A percentile compares a stretch with the other conserved stretches of the same genome.
phyloP scores from a whole-genome alignment of 2,113 vertebrate species.

The Crotalus helleri region DNA sequence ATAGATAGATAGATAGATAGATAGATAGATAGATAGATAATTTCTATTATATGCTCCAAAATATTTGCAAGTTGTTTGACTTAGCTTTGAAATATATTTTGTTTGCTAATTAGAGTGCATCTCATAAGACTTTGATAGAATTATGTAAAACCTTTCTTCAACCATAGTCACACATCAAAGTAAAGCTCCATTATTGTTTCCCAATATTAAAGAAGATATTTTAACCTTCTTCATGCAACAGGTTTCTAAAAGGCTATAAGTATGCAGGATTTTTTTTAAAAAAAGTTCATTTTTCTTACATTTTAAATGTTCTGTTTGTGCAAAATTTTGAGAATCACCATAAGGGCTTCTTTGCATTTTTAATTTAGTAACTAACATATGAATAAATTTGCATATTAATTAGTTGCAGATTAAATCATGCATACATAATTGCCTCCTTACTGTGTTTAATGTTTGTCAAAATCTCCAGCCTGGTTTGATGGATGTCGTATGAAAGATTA shows the following conservation, averaged over 20 bases:
- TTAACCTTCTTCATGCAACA: slow-evolving; percentile 72
- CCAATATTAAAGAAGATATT: slow-evolving; percentile 62
- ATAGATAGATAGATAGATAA: neutral
- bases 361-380: slow-evolving; percentile 99
- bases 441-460: slow-evolving; percentile 91
- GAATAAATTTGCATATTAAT: slow-evolving; percentile 99
- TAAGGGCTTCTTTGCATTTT: slow-evolving; percentile 99
- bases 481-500: slow-evolving; percentile 81
- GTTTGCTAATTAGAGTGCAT: slow-evolving; percentile 65
- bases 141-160: slow-evolving; percentile 66
- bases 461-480: slow-evolving; percentile 84
- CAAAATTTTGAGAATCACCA: slow-evolving; percentile 97
- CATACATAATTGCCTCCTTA: slow-evolving; percentile 97
- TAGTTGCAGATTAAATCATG: slow-evolving; percentile 99
- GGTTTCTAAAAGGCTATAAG: slow-evolving; percentile 71
- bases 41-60: slow-evolving; percentile 29
- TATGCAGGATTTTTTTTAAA: slow-evolving; percentile 64
- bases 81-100: slow-evolving; percentile 55
- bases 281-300: slow-evolving; percentile 76
- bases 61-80: slow-evolving; percentile 41
- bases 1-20: neutral
- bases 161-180: slow-evolving; percentile 54
- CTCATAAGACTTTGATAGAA: slow-evolving; percentile 65
- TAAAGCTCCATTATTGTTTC: slow-evolving; percentile 59
- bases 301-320: slow-evolving; percentile 95